Percentiles rank a stretch among this genome's conserved stretches.
These are phyloP conservation scores for Tachysurus fulvidraco DNA, from an alignment of 2,113 vertebrate genomes.

Conservation along the genomic window DNA sequence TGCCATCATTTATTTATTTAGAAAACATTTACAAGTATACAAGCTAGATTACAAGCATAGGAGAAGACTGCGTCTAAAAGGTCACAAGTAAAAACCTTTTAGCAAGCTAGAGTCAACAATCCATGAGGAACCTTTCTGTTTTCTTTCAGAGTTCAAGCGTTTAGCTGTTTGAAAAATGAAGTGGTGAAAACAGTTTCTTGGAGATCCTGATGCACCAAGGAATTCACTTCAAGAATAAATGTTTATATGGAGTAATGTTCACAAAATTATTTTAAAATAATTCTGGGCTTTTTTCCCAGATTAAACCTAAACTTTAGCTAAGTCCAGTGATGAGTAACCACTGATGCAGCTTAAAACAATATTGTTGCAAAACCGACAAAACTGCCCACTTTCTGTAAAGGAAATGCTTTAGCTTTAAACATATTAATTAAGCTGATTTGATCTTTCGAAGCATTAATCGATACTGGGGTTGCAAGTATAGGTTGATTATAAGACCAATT, in stretches of 20 bases:
- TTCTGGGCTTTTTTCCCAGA: not conserved
- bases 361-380: not conserved
- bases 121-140: not conserved
- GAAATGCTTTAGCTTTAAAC: not conserved
- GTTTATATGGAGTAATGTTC: conserved; percentile 6
- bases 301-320: not conserved
- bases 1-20: not conserved
- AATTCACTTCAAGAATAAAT: conserved; percentile 7
- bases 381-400: not conserved
- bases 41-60: not conserved
- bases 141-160: not conserved
- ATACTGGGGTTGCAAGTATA: not conserved
- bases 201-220: not conserved
- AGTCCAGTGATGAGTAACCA: conserved; percentile 4
- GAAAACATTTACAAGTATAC: not conserved
- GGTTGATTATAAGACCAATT: not conserved
- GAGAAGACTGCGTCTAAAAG: not conserved
- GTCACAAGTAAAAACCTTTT: not conserved
- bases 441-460: not conserved
- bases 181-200: conserved; percentile 6
- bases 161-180: conserved; percentile 6
- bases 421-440: not conserved
- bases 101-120: not conserved
- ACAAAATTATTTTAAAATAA: not conserved
- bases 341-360: not conserved